A percentile compares a stretch with the other conserved stretches of the same genome.
These are phyloP conservation scores for Drosophila tani DNA, from an alignment of 1,140 invertebrate species.

Conservation along the genomic window DNA sequence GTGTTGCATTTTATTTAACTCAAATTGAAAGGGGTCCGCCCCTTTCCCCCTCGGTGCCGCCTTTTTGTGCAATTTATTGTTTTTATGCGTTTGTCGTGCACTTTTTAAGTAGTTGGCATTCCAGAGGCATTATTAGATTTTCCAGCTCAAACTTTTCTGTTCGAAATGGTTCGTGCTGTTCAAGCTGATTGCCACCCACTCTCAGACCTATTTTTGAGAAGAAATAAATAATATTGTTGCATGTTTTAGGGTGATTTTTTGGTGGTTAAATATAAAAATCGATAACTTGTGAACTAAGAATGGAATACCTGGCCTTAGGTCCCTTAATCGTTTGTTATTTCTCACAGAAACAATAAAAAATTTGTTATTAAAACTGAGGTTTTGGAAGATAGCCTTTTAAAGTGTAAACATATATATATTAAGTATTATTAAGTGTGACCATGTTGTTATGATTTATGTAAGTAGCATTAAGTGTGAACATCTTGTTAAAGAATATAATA, in stretches of 20 bases:
- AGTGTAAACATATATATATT: no score
- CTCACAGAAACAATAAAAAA: no score
- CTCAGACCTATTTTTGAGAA: background rate
- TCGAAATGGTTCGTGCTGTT: constrained; percentile 33
- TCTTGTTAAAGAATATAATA: no score
- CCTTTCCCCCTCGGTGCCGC: constrained; percentile 2
- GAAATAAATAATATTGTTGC: background rate
- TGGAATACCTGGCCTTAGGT: no score
- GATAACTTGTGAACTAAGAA: no score
- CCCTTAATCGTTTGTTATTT: no score
- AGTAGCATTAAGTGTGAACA: no score
- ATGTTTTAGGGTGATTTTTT: background rate
- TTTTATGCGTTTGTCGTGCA: constrained; percentile 82
- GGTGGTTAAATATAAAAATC: background rate
- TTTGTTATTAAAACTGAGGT: no score
- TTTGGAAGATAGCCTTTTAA: no score
- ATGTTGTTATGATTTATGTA: no score
- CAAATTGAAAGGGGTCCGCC: constrained; percentile 61
- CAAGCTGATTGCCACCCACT: constrained; percentile 57
- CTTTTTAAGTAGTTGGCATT: constrained; percentile 80
- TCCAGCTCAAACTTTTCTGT: constrained; percentile 55
- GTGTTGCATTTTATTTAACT: constrained; percentile 61
- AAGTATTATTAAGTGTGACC: no score
- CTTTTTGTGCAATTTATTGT: constrained; percentile 80
- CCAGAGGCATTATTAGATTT: constrained; percentile 72